Evolutionary conservation across 2,797 vertebrate species (phyloP), one percentile per base, ranked within the genome.

Genomic region (Scyliorhinus canicula): DNA sequence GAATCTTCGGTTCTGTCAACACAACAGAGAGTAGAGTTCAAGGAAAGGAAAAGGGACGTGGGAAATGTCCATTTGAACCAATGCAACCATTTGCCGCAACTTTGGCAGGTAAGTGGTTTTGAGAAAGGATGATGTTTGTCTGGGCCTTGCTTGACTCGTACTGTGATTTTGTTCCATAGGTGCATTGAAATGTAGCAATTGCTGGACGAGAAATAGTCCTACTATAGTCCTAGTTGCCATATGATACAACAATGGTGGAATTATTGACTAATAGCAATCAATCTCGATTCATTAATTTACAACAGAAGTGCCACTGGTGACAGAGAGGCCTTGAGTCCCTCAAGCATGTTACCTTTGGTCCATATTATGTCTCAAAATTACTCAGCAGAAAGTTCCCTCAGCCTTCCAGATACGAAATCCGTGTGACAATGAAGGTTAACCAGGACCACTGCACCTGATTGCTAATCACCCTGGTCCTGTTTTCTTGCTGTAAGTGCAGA

Each of bases 41-140:
- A 85, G 97, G 95, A 95, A 97, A 97, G 97, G 97, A 98, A 96
- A 98, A 97, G 0, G 98, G 98, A 95, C 98, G 98, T 96, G 97
- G 98, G n/a, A 98, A 98, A 96, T 98, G 98, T 96, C 98, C 98
- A 91, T 99, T 98, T 97, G 98, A 98, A 96, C 98, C 98, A 95
- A 98, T 96, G 95, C 98, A 98, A 96, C 98, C 98, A 86, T 98
- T 98, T 96, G 97, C 98, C 60, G 98, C 98, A 95, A 97, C 98
- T n/a, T 98, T 99, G 98, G 98, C 98, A 97, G 98, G 98, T 98
- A 96, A 63, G 95, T 88, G 85, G 35, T 57, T n/a, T n/a, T 19
- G 31, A 88, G 16, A 21, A 19, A 31, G 69, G 21, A 71, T n/a
- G 44, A 2, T 95, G 4, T 26, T 88, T 4, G 1, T 35, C 52